Percentiles rank a stretch among this genome's conserved stretches.
Evolutionary conservation across 37 sponge, comb jelly and placozoan species (phyloP).

Genomic region (Halisarca cf. caerulea): DNA sequence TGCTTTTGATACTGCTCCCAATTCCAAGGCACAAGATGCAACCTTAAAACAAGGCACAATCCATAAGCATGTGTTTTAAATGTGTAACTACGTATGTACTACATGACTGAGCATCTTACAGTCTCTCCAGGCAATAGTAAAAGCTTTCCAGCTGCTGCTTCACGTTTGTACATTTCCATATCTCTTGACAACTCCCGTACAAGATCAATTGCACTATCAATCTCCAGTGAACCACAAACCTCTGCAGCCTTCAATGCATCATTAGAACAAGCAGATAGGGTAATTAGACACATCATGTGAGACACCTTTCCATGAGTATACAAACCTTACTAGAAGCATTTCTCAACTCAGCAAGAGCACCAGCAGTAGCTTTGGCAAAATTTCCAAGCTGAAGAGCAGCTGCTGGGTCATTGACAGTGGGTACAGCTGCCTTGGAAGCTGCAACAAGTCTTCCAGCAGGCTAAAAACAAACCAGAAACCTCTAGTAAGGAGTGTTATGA

Average conservation of each 20-base stretch:
- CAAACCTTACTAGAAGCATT: slow-evolving; percentile 74
- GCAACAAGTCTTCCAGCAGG: slow-evolving; percentile 91
- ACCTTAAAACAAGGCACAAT: not conserved
- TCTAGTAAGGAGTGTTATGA: not conserved
- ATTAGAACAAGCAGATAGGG: not conserved
- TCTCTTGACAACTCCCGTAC: slow-evolving; percentile 64
- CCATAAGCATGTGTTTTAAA: not conserved
- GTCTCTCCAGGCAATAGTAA: slow-evolving; percentile 79
- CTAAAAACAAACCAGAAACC: slow-evolving; percentile 10
- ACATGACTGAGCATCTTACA: slow-evolving; percentile 21
- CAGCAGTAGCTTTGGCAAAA: slow-evolving; percentile 94
- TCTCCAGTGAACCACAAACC: slow-evolving; percentile 91
- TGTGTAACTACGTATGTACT: not conserved
- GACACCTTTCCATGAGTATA: too few relatives aligned
- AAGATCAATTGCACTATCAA: slow-evolving; percentile 86
- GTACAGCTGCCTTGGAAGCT: slow-evolving; percentile 95
- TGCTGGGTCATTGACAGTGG: slow-evolving; percentile 93
- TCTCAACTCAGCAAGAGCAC: slow-evolving; percentile 87
- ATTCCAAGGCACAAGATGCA: slow-evolving; percentile 80
- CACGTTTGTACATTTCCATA: slow-evolving; percentile 52
- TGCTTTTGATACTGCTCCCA: slow-evolving; percentile 89
- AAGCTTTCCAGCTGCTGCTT: slow-evolving; percentile 57
- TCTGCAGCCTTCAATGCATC: slow-evolving; percentile 67
- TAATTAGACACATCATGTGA: too few relatives aligned
- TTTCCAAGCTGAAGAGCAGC: slow-evolving; percentile 95